Conservation (phyloP, 2,797 vertebrate species). For the Antennarius maculatus region DNA sequence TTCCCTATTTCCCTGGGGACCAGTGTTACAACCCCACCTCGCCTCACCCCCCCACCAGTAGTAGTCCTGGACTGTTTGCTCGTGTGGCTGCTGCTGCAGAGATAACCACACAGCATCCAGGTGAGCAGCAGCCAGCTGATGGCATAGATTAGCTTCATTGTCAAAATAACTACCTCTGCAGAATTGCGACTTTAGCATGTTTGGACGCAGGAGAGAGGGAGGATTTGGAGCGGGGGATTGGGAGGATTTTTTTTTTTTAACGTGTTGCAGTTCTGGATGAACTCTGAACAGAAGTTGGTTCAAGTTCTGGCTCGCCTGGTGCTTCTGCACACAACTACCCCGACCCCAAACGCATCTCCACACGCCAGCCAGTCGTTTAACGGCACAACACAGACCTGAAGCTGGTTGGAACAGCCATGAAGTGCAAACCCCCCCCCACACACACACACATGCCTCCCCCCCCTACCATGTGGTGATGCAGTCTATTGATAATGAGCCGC, state of each 20-base stretch:
- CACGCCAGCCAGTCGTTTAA: not conserved
- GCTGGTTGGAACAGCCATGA: constrained; percentile 12
- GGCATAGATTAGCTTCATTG: constrained; percentile 84
- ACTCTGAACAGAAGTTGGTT: constrained; percentile 63
- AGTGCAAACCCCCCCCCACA: constrained; percentile 4
- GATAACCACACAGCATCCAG: constrained; percentile 83
- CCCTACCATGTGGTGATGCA: constrained; percentile 43
- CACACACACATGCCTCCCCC: not conserved
- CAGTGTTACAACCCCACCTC: constrained; percentile 62
- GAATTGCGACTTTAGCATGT: constrained; percentile 83
- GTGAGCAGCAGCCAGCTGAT: constrained; percentile 80
- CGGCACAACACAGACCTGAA: constrained; percentile 22
- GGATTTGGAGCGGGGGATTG: constrained; percentile 71
- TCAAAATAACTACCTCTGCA: constrained; percentile 83
- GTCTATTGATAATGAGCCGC: constrained; percentile 54
- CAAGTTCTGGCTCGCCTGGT: constrained; percentile 60
- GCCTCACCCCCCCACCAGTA: constrained; percentile 54
- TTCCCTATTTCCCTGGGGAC: constrained; percentile 60
- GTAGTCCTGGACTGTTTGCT: constrained; percentile 52
- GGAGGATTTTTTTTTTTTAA: constrained; percentile 53
- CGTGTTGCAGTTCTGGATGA: constrained; percentile 73
- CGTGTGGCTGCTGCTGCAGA: constrained; percentile 79
- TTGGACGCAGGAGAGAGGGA: constrained; percentile 73
- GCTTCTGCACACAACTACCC: constrained; percentile 32
- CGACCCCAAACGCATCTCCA: constrained; percentile 16